These are phyloP conservation scores for Seladonia tumulorum DNA, from an alignment of 2,888 invertebrate genomes.

Conservation along the genomic window DNA sequence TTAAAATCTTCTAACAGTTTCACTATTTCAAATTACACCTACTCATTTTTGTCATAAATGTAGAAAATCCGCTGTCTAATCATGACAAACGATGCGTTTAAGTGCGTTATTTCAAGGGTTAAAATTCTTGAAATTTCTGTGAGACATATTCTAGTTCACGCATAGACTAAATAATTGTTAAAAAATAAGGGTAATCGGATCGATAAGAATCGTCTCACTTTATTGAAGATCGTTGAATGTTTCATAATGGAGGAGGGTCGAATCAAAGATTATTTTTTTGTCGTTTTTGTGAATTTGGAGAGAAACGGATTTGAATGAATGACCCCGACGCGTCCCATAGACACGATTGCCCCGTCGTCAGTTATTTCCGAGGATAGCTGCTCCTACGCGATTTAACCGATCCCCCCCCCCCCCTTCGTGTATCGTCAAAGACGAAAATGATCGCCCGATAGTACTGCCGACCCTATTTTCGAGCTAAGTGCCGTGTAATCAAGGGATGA, in stretches of 20 bases:
- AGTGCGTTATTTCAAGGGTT: neutral
- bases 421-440: conserved; percentile 56
- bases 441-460: conserved; percentile 55
- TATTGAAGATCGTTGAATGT: neutral
- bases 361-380: conserved; percentile 26
- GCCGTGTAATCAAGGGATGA: conserved; percentile 79
- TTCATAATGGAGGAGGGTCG: neutral
- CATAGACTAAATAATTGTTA: neutral
- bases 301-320: neutral
- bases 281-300: neutral
- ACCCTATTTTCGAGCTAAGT: conserved; percentile 75
- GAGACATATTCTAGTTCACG: neutral
- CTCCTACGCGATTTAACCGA: conserved; percentile 43
- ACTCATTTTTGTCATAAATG: too few species aligned
- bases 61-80: too few species aligned
- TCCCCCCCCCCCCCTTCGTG: conserved; percentile 1
- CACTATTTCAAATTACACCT: too few species aligned
- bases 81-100: too few species aligned
- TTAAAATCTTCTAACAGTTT: too few species aligned
- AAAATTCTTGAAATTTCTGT: neutral
- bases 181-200: neutral
- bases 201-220: too few species aligned
- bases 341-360: neutral
- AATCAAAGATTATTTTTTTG: neutral
- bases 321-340: neutral